Conservation (phyloP, 2,797 vertebrate species). For the Tiaroga cobitis region DNA sequence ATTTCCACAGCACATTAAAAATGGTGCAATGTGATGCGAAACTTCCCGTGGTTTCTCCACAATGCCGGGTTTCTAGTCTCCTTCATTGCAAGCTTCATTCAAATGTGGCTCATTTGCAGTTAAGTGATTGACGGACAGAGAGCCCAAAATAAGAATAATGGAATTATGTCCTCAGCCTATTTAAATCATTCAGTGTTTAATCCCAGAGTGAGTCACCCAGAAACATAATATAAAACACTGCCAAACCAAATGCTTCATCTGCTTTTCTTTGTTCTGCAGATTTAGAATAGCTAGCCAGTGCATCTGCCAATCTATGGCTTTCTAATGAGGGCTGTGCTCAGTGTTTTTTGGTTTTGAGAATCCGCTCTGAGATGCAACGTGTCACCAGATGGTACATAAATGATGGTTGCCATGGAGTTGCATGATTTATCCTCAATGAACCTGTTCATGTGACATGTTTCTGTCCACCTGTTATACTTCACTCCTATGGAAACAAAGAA, state of each 20-base stretch:
- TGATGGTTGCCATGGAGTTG: constrained; percentile 52
- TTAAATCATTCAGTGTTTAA: constrained; percentile 37
- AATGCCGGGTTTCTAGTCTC: constrained; percentile 21
- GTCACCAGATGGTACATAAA: constrained; percentile 52
- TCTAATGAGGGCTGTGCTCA: constrained; percentile 38
- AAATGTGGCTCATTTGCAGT: constrained; percentile 49
- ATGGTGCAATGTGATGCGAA: constrained; percentile 5
- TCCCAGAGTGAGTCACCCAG: constrained; percentile 47
- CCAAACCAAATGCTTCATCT: constrained; percentile 36
- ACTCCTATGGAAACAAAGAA: neutral
- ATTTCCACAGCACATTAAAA: constrained; percentile 31
- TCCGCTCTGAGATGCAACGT: constrained; percentile 14
- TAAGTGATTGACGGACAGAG: constrained; percentile 47
- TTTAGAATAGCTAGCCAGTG: constrained; percentile 35
- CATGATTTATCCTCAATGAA: constrained; percentile 22
- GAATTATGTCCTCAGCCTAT: constrained; percentile 32
- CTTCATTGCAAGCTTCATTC: constrained; percentile 14
- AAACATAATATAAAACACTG: constrained; percentile 27
- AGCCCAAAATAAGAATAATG: constrained; percentile 40
- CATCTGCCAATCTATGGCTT: constrained; percentile 45
- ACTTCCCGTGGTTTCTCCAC: constrained; percentile 20
- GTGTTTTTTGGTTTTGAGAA: constrained; percentile 47
- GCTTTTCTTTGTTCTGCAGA: constrained; percentile 38
- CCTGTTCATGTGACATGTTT: constrained; percentile 23
- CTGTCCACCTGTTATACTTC: constrained; percentile 20